phyloP scores from a whole-genome alignment of 2,797 vertebrate species.

The Triplophysa yarkandensis region DNA sequence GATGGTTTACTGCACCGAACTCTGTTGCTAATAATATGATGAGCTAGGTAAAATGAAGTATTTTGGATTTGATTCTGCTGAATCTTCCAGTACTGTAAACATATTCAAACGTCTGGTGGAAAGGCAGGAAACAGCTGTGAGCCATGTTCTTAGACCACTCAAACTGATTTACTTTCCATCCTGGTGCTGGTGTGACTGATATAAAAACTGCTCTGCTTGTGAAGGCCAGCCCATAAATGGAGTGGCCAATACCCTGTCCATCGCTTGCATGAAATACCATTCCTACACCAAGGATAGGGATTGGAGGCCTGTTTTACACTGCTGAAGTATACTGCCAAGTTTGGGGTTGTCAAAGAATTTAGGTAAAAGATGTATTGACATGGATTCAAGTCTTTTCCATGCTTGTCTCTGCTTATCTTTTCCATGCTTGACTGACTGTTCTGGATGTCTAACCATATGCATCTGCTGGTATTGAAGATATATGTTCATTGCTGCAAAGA shows the following conservation, averaged over 20 bases:
- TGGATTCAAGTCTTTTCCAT: slow-evolving; percentile 49
- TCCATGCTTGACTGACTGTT: slow-evolving; percentile 43
- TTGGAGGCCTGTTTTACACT: slow-evolving; percentile 48
- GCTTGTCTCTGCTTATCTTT: slow-evolving; percentile 48
- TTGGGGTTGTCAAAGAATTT: slow-evolving; percentile 55
- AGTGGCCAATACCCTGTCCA: slow-evolving; percentile 58
- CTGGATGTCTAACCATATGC: neutral
- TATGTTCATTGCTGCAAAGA: neutral
- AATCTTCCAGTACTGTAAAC: slow-evolving; percentile 13
- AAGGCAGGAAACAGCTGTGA: slow-evolving; percentile 73
- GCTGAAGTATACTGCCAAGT: slow-evolving; percentile 47
- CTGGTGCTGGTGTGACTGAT: slow-evolving; percentile 56
- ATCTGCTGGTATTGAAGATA: slow-evolving; percentile 9
- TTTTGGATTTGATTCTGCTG: slow-evolving; percentile 3
- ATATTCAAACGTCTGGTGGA: slow-evolving; percentile 24
- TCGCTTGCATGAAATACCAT: slow-evolving; percentile 49
- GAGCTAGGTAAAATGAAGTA: neutral
- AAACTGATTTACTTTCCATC: slow-evolving; percentile 67
- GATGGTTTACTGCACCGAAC: neutral
- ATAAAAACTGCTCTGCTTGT: slow-evolving; percentile 72
- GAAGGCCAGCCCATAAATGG: slow-evolving; percentile 64
- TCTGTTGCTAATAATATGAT: neutral
- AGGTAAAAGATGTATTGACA: slow-evolving; percentile 49
- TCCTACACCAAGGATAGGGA: slow-evolving; percentile 55
- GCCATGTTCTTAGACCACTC: slow-evolving; percentile 62